phyloP scores from a whole-genome alignment of 1,140 invertebrate genomes.

The Venturia canescens region DNA sequence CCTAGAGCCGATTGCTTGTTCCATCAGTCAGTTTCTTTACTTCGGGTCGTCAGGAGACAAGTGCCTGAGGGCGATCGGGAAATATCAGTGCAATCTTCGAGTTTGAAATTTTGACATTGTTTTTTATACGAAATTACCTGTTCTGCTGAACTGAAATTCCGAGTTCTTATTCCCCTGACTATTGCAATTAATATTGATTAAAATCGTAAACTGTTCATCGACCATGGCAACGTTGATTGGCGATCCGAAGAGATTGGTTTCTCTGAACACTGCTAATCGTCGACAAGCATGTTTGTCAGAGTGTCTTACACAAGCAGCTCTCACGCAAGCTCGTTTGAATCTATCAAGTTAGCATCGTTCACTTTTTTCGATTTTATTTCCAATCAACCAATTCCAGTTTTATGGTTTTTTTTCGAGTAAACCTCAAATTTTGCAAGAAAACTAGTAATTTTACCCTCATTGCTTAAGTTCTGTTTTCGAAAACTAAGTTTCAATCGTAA shows the following conservation, averaged over 20 bases:
- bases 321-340: slow-evolving; percentile 73
- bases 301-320: slow-evolving; percentile 68
- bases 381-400: no score
- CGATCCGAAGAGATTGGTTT: slow-evolving; percentile 63
- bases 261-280: slow-evolving; percentile 59
- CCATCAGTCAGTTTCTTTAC: slow-evolving; percentile 2
- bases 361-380: slow-evolving; percentile 26
- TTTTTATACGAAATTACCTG: neutral
- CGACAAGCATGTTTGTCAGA: slow-evolving; percentile 69
- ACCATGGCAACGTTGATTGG: slow-evolving; percentile 66
- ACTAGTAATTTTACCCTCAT: neutral
- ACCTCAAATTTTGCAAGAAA: no score
- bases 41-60: neutral
- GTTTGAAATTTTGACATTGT: slow-evolving; percentile 1
- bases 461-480: no score
- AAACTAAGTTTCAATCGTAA: neutral
- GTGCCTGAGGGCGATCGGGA: neutral
- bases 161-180: slow-evolving; percentile 46
- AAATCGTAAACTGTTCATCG: slow-evolving; percentile 16
- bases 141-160: slow-evolving; percentile 5
- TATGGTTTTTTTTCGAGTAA: no score
- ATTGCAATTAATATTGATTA: slow-evolving; percentile 13
- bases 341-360: slow-evolving; percentile 69
- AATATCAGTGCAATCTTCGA: neutral
- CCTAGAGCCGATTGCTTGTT: slow-evolving; percentile 5